Evolutionary conservation across 2,113 vertebrate genomes (phyloP).

Genomic region (Oostethus manadensis): DNA sequence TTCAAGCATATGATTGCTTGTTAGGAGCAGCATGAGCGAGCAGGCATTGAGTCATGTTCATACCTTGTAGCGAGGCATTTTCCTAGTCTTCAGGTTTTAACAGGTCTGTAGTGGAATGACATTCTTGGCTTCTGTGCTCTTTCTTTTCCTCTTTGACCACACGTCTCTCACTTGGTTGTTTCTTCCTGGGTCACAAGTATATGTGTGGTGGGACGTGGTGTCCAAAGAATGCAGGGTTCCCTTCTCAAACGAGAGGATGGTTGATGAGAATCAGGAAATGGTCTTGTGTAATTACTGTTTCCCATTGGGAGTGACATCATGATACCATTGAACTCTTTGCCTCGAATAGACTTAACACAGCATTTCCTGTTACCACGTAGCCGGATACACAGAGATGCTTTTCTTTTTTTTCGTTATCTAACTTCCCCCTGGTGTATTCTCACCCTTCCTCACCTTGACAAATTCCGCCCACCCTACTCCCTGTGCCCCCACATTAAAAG

Average conservation of each 20-base stretch:
- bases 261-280: constrained; percentile 70
- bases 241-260: constrained; percentile 27
- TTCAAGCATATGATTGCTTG: constrained; percentile 39
- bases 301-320: constrained; percentile 45
- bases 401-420: constrained; percentile 1
- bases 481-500: constrained; percentile 1
- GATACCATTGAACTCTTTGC: constrained; percentile 45
- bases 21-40: constrained; percentile 21
- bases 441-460: neutral
- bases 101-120: constrained; percentile 46
- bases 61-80: constrained; percentile 36
- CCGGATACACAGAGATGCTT: constrained; percentile 1
- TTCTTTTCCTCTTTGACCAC: constrained; percentile 14
- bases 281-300: constrained; percentile 48
- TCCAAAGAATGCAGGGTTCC: constrained; percentile 38
- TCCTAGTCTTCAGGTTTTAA: constrained; percentile 62
- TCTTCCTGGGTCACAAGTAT: constrained; percentile 12
- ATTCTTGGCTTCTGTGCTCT: constrained; percentile 33
- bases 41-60: constrained; percentile 32
- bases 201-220: constrained; percentile 21
- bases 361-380: constrained; percentile 40
- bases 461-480: neutral
- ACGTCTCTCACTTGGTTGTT: constrained; percentile 5
- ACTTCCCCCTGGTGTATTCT: neutral
- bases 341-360: constrained; percentile 25